Conservation (phyloP, 2,888 invertebrate species). For the Venusia cambrica region DNA sequence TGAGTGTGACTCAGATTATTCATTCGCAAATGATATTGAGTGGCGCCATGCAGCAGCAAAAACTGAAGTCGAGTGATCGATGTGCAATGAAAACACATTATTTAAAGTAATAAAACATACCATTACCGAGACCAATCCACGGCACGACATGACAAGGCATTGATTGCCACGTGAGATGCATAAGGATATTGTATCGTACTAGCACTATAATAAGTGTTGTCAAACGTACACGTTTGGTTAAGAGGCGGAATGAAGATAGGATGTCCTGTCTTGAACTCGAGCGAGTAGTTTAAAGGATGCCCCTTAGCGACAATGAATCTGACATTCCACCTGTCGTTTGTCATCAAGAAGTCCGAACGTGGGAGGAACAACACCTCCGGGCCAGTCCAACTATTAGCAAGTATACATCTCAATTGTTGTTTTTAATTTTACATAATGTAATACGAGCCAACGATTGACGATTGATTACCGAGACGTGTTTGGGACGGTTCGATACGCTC, state of each 20-base stretch:
- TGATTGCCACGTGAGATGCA: slow-evolving; percentile 39
- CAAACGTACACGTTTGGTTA: slow-evolving; percentile 24
- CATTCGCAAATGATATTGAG: slow-evolving; percentile 41
- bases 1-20: slow-evolving; percentile 25
- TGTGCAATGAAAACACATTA: slow-evolving; percentile 39
- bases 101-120: slow-evolving; percentile 47
- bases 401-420: slow-evolving; percentile 50
- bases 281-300: slow-evolving; percentile 28
- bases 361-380: slow-evolving; percentile 38
- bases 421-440: slow-evolving; percentile 46
- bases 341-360: slow-evolving; percentile 38
- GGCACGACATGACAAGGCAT: slow-evolving; percentile 28
- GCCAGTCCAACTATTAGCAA: slow-evolving; percentile 29
- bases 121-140: slow-evolving; percentile 33
- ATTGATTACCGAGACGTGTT: slow-evolving; percentile 68
- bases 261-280: slow-evolving; percentile 28
- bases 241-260: slow-evolving; percentile 35
- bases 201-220: slow-evolving; percentile 28
- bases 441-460: slow-evolving; percentile 55
- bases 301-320: slow-evolving; percentile 19
- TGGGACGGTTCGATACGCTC: slow-evolving; percentile 67
- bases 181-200: slow-evolving; percentile 27
- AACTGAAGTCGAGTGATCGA: slow-evolving; percentile 48
- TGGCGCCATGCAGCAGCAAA: slow-evolving; percentile 48
- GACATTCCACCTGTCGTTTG: slow-evolving; percentile 34